These are phyloP conservation scores for Acipenser oxyrinchus DNA, from an alignment of 2,797 vertebrate species.

Conservation along the genomic window DNA sequence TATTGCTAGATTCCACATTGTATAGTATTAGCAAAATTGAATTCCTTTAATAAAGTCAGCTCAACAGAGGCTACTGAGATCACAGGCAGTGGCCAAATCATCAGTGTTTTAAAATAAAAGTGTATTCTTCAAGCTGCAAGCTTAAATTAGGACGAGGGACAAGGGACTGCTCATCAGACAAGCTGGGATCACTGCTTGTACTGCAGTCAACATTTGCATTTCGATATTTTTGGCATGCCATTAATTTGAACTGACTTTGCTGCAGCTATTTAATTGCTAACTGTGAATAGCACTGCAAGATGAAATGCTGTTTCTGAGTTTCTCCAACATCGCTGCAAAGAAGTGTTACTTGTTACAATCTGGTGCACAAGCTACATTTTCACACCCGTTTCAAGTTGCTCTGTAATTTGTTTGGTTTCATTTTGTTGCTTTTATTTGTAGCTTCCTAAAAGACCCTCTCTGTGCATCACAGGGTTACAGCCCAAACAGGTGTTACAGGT, in stretches of 20 bases:
- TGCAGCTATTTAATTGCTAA: not conserved
- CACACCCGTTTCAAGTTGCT: too few species aligned
- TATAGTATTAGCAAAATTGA: constrained; percentile 17
- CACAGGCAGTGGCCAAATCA: constrained; percentile 13
- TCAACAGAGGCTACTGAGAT: constrained; percentile 10
- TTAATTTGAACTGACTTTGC: constrained; percentile 7
- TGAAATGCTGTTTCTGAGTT: too few species aligned
- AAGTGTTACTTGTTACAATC: too few species aligned
- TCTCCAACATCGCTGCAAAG: too few species aligned
- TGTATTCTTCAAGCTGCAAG: not conserved
- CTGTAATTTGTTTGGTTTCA: too few species aligned
- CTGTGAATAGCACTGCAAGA: too few species aligned
- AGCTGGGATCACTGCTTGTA: not conserved
- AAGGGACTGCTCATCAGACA: constrained; percentile 7
- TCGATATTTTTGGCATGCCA: not conserved
- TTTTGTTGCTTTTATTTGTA: too few species aligned
- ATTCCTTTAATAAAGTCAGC: constrained; percentile 15
- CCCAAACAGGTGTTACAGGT: too few species aligned
- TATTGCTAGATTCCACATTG: constrained; percentile 4
- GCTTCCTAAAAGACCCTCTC: too few species aligned
- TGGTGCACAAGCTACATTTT: too few species aligned
- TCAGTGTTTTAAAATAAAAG: constrained; percentile 7
- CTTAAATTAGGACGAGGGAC: constrained; percentile 10
- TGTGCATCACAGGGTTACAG: too few species aligned
- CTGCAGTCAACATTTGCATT: too few species aligned